These are phyloP conservation scores for Cebidichthys violaceus DNA, from an alignment of 2,113 vertebrate genomes.

Conservation along the genomic window DNA sequence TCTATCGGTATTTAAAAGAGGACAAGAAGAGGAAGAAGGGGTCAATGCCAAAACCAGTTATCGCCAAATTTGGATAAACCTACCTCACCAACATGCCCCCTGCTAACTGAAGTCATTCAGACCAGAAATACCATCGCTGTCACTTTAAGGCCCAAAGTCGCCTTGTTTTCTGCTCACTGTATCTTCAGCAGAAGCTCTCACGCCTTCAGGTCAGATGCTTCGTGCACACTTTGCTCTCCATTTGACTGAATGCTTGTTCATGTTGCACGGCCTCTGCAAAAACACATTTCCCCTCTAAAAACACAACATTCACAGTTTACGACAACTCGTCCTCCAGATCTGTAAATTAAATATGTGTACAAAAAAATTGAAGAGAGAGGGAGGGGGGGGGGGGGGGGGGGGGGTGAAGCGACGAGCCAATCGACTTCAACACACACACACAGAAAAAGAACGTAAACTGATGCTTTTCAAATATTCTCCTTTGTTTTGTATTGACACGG, in stretches of 20 bases:
- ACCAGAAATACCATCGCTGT: constrained; percentile 1
- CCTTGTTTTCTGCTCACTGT: background rate
- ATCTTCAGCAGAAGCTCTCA: background rate
- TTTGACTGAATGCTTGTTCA: background rate
- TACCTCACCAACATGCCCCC: background rate
- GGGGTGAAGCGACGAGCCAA: constrained; percentile 57
- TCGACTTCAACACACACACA: constrained; percentile 50
- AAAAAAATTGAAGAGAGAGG: constrained; percentile 36
- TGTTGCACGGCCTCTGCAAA: background rate
- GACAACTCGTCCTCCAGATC: constrained; percentile 51
- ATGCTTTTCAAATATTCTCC: constrained; percentile 42
- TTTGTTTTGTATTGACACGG: constrained; percentile 50
- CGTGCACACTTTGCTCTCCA: background rate
- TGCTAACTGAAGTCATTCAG: background rate
- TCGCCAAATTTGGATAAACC: constrained; percentile 1
- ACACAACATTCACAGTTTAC: constrained; percentile 38
- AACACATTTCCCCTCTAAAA: constrained; percentile 7
- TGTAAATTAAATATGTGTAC: constrained; percentile 60
- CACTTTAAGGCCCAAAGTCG: background rate
- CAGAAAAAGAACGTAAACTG: constrained; percentile 59
- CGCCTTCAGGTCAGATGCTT: background rate
- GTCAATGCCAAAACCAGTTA: constrained; percentile 12
- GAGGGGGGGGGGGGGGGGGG: background rate
- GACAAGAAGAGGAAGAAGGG: background rate
- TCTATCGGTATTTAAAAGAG: constrained; percentile 1